Evolutionary conservation across 2,113 vertebrate species (phyloP), one percentile per base, ranked within the genome.

Genomic region (Euleptes europaea): DNA sequence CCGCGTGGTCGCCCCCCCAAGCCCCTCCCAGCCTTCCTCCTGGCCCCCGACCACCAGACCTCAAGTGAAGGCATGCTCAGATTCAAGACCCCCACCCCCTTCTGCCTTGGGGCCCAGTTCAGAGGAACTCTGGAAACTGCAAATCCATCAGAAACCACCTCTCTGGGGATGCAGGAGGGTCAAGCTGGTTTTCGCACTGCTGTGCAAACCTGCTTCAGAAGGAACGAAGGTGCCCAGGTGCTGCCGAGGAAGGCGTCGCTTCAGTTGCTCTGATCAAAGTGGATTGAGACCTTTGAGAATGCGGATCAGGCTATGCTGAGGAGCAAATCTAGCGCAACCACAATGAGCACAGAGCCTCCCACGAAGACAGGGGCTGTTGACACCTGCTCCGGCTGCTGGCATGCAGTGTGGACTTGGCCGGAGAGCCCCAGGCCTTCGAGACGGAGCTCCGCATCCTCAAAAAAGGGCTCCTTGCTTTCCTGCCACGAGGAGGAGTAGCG

Each of bases 11-110:
- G 31, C 4, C 8, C 15, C 4, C 1, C 66, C 69, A 35, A 70
- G 2, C 5, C 26, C 11, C 1, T 26, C 28, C 74, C 47, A 73
- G 1, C 33, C 0, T 0, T 5, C 13, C 28, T 28, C 1, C 0
- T 14, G 2, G 28, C 44, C 3, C 35, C 23, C 28, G 3, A 35
- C 13, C 42, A 38, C 21, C 11, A 51, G 5, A 4, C 44, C 44
- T 5, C n/a, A 10, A 38, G 1, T 49, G 4, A 23, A 54, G 17
- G n/a, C 9, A 3, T 2, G 31, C 31, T 31, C 28, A 66, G 6
- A n/a, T 26, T 10, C 28, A 19, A 65, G 60, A 28, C 60, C 23
- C 21, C 60, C 21, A 26, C 21, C 23, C n/a, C 31, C n/a, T 11
- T 9, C 47, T 33, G 7, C 15, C 4, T n/a, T 2, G 15, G 47